Percentiles rank a stretch among this genome's conserved stretches.
phyloP scores from a whole-genome alignment of 1,140 invertebrate species.

The Lineus longissimus region DNA sequence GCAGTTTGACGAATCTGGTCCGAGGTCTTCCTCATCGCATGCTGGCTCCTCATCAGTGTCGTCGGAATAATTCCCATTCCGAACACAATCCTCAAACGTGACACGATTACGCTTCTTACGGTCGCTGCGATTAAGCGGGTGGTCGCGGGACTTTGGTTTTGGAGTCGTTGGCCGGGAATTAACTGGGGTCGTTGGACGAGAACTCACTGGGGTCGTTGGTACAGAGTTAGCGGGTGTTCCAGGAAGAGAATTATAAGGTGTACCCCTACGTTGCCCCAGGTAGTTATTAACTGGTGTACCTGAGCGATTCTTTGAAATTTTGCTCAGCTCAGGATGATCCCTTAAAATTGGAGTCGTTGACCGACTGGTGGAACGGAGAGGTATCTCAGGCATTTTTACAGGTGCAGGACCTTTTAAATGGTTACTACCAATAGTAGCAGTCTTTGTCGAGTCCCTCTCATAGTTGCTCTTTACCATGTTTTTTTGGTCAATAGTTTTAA shows the following conservation, averaged over 20 bases:
- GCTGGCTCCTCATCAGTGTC: not conserved
- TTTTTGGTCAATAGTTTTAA: too few species aligned
- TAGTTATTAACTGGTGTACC: too few species aligned
- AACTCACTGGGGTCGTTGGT: not conserved
- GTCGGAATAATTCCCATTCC: not conserved
- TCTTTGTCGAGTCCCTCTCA: not conserved
- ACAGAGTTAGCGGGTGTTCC: not conserved
- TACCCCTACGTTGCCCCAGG: not conserved
- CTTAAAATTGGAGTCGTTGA: not conserved
- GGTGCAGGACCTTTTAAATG: not conserved
- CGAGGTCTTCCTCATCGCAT: not conserved
- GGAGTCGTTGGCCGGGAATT: not conserved
- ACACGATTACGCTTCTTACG: not conserved
- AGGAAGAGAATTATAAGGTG: not conserved
- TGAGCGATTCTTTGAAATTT: too few species aligned
- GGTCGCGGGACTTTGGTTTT: not conserved
- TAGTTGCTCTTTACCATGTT: too few species aligned
- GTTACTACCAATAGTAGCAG: not conserved
- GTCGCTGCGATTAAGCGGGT: not conserved
- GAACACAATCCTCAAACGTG: not conserved
- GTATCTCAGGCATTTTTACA: not conserved
- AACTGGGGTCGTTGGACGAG: not conserved
- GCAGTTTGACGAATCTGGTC: not conserved
- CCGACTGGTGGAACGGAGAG: not conserved
- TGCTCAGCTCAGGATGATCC: too few species aligned